Conservation (phyloP, 2,797 vertebrate species). For the Acridotheres tristis region DNA sequence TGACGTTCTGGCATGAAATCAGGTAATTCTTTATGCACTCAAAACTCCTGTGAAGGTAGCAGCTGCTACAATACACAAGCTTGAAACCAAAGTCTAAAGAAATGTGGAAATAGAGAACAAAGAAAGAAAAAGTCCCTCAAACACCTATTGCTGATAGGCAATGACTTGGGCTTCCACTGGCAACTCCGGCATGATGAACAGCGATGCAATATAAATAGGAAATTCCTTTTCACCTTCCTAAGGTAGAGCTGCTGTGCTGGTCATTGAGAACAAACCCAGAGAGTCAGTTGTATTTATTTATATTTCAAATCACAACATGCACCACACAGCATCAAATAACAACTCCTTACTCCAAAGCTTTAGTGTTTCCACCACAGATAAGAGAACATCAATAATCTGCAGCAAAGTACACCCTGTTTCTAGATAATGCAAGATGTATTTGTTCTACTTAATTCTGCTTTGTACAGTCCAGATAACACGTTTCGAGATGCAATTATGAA, state of each 20-base stretch:
- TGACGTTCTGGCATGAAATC: neutral
- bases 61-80: neutral
- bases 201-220: neutral
- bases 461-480: neutral
- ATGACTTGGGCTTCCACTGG: neutral
- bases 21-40: neutral
- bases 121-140: neutral
- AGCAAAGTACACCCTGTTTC: neutral
- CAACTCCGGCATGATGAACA: neutral
- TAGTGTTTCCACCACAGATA: neutral
- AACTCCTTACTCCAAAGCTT: neutral
- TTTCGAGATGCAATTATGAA: neutral
- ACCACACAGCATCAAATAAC: neutral
- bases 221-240: neutral
- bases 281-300: neutral
- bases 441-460: neutral
- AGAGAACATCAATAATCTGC: neutral
- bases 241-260: neutral
- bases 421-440: constrained; percentile 11
- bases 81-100: neutral
- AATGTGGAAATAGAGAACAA: neutral
- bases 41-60: neutral
- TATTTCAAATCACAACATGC: neutral
- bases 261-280: neutral
- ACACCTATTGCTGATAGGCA: neutral